These are phyloP conservation scores for Dryoscopus gambensis DNA, from an alignment of 2,113 vertebrate genomes.

Conservation along the genomic window DNA sequence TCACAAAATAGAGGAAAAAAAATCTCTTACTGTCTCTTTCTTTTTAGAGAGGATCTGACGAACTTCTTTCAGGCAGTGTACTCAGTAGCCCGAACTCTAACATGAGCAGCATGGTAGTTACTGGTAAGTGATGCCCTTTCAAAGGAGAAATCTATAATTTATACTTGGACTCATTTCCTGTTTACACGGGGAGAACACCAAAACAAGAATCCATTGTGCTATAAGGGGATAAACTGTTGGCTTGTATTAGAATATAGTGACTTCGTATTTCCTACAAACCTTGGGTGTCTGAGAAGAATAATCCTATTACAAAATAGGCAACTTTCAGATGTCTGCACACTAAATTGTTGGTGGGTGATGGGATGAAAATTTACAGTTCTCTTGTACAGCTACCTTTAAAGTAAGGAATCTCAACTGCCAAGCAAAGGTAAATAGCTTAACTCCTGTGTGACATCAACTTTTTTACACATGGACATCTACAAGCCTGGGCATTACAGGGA, in stretches of 20 bases:
- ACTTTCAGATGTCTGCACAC: neutral
- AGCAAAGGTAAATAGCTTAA: neutral
- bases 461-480: neutral
- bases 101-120: conserved; percentile 91
- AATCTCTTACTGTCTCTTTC: conserved; percentile 64
- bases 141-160: conserved; percentile 56
- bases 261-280: neutral
- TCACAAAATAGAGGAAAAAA: conserved; percentile 44
- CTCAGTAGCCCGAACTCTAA: conserved; percentile 94
- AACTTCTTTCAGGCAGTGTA: conserved; percentile 92
- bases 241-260: neutral
- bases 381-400: neutral
- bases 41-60: conserved; percentile 94
- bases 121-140: conserved; percentile 84
- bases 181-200: conserved; percentile 25
- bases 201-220: neutral
- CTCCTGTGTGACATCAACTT: neutral
- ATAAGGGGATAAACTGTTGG: neutral
- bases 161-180: conserved; percentile 39
- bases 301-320: neutral
- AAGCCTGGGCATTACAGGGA: neutral
- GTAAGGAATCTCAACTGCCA: neutral
- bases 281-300: neutral
- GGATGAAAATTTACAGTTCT: neutral
- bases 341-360: neutral